phyloP scores from a whole-genome alignment of 2,113 vertebrate species.

The Nycticryphes semicollaris region DNA sequence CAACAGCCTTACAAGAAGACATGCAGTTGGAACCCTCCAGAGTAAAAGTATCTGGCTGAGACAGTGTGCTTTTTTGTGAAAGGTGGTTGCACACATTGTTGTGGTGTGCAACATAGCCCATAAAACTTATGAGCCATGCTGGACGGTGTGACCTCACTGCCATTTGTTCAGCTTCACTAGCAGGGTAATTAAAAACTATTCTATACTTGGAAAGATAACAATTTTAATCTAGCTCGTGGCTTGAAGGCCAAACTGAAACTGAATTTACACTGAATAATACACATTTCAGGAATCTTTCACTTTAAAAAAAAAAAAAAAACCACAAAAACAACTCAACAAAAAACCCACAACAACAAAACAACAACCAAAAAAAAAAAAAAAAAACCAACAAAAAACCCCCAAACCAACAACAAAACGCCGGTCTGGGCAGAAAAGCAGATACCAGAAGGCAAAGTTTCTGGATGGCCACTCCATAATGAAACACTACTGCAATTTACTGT shows the following conservation, averaged over 20 bases:
- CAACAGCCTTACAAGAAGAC: neutral
- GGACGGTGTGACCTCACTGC: slow-evolving; percentile 29
- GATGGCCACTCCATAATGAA: neutral
- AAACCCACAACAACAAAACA: neutral
- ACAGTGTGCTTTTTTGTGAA: neutral
- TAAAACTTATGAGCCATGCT: slow-evolving; percentile 71
- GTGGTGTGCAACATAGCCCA: slow-evolving; percentile 8
- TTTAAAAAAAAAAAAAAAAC: neutral
- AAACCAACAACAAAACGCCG: neutral
- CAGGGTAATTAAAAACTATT: slow-evolving; percentile 69
- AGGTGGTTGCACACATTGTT: neutral
- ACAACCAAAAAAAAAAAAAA: fast-evolving
- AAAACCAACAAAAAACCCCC: neutral
- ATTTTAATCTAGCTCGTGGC: neutral
- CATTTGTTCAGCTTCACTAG: slow-evolving; percentile 64
- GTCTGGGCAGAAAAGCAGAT: neutral
- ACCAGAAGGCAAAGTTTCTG: neutral
- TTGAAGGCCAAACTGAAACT: neutral
- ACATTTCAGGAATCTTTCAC: neutral
- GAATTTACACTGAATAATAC: neutral
- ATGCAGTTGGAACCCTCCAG: neutral
- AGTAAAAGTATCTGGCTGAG: slow-evolving; percentile 1
- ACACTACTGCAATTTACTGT: neutral
- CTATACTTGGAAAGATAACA: slow-evolving; percentile 2
- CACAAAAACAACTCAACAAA: neutral